phyloP scores from a whole-genome alignment of 2,113 vertebrate species.

The Seriola quinqueradiata region DNA sequence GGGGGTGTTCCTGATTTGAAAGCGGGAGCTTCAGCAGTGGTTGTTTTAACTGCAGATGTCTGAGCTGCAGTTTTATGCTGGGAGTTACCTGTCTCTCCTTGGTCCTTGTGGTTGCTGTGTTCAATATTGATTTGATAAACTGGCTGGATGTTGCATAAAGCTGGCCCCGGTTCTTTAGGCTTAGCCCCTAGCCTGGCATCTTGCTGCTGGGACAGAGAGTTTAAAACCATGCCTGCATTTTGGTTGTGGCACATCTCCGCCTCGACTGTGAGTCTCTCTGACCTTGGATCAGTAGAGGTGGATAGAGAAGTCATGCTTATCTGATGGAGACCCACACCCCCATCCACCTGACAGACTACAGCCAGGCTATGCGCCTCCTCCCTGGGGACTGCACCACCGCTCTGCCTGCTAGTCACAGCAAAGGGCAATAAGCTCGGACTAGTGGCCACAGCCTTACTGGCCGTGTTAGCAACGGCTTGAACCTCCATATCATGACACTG shows the following conservation, averaged over 20 bases:
- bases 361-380: conserved; percentile 85
- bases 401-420: conserved; percentile 69
- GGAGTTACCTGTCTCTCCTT: conserved; percentile 37
- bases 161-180: conserved; percentile 57
- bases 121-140: conserved; percentile 82
- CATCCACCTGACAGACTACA: conserved; percentile 78
- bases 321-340: conserved; percentile 36
- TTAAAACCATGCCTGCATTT: conserved; percentile 43
- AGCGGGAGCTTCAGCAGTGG: conserved; percentile 52
- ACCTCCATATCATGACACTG: conserved; percentile 89
- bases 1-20: conserved; percentile 57
- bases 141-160: conserved; percentile 75
- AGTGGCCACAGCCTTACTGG: conserved; percentile 90
- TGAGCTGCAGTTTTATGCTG: conserved; percentile 17
- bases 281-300: conserved; percentile 47
- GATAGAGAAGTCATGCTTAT: conserved; percentile 19
- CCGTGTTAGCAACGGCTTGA: conserved; percentile 89
- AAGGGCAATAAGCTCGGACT: conserved; percentile 91
- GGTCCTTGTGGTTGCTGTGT: conserved; percentile 60
- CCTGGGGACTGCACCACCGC: conserved; percentile 38
- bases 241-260: conserved; percentile 70
- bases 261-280: conserved; percentile 68
- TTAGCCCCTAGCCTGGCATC: conserved; percentile 66
- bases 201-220: conserved; percentile 54
- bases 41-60: conserved; percentile 40